Percentiles rank a stretch among this genome's conserved stretches.
Evolutionary conservation across 1,140 invertebrate species (phyloP).

Genomic region (Nixonia krombeini): DNA sequence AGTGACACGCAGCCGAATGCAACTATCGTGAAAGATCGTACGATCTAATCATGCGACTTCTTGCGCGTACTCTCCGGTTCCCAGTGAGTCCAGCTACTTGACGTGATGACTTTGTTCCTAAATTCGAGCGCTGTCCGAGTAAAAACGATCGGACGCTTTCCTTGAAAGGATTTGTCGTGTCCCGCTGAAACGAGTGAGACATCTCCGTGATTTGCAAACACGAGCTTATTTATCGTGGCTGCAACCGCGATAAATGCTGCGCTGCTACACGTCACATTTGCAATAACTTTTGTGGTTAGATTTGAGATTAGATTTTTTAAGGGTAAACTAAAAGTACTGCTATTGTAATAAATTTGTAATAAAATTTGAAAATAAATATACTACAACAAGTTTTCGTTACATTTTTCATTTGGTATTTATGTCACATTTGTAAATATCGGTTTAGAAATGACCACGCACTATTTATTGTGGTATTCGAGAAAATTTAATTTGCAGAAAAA

Average conservation of each 20-base stretch:
- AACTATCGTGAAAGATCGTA: conserved; percentile 49
- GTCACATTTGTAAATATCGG: no score
- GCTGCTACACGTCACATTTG: neutral
- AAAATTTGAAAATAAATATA: no score
- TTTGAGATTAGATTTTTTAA: no score
- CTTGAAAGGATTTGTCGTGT: conserved; percentile 32
- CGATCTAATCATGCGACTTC: conserved; percentile 57
- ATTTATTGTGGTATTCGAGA: no score
- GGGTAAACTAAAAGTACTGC: no score
- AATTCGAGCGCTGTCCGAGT: conserved; percentile 40
- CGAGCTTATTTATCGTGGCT: conserved; percentile 27
- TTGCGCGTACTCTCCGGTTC: conserved; percentile 37
- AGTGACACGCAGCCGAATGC: conserved; percentile 57
- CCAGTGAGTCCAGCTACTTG: conserved; percentile 39
- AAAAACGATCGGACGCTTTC: conserved; percentile 46
- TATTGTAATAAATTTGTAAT: no score
- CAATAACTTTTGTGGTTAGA: no score
- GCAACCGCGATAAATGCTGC: neutral
- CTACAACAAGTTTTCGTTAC: no score
- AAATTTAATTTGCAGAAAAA: no score
- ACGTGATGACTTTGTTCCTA: conserved; percentile 61
- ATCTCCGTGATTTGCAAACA: conserved; percentile 21
- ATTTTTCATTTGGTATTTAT: no score
- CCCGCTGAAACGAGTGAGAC: conserved; percentile 12
- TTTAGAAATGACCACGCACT: no score